These are phyloP conservation scores for Camponotus floridanus DNA, from an alignment of 1,140 invertebrate species.

Conservation along the genomic window DNA sequence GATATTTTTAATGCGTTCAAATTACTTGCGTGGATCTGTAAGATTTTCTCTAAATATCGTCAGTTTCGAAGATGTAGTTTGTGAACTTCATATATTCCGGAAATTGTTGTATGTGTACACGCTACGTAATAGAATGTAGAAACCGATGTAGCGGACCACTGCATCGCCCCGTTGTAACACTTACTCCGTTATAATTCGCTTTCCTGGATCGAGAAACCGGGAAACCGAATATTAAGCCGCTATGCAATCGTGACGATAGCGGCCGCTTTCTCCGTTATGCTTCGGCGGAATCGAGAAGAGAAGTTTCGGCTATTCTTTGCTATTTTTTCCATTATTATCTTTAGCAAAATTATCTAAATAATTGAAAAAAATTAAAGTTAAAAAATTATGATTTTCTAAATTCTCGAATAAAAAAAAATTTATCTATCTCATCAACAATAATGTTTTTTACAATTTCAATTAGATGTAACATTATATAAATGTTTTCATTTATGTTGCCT, in stretches of 20 bases:
- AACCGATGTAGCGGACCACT: conserved; percentile 49
- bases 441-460: neutral
- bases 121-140: conserved; percentile 43
- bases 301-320: conserved; percentile 68
- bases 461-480: neutral
- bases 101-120: conserved; percentile 4
- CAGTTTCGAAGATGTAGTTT: neutral
- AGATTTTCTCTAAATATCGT: neutral
- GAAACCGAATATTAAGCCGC: conserved; percentile 60
- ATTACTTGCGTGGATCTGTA: neutral
- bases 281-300: conserved; percentile 70
- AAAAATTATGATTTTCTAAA: conserved; percentile 19
- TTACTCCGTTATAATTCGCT: conserved; percentile 68
- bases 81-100: neutral
- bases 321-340: conserved; percentile 42
- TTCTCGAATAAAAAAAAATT: neutral
- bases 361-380: neutral
- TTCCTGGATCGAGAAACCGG: conserved; percentile 73
- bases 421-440: neutral
- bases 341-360: conserved; percentile 29
- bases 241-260: conserved; percentile 56
- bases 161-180: conserved; percentile 49
- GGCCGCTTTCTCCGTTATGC: conserved; percentile 75
- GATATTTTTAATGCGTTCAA: neutral
- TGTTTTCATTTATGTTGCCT: neutral